Evolutionary conservation across 2,888 invertebrate species (phyloP), one percentile per base, ranked within the genome.

Genomic region (Tinea pellionella): DNA sequence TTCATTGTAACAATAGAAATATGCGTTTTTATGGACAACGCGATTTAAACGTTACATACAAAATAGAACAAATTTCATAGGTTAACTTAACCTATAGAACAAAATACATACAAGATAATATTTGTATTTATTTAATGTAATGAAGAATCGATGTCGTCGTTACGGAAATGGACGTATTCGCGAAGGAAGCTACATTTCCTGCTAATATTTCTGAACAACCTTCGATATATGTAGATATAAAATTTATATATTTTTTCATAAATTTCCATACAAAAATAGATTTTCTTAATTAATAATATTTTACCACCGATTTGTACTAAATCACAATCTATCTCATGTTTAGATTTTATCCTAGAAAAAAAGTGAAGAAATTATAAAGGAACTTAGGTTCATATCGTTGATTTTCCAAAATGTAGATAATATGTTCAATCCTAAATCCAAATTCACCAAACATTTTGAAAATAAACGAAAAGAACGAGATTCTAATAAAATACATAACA

Each of bases 201-300:
- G 37, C 9, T 47, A 47, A 47, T 47, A 15, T 47, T 15, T 47
- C 47, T 47, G 7, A 37, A 37, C 37, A 37, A 37, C 9, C 37
- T 37, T 37, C 9, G 2, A 37, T 37, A 37, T n/a, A n/a, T 6
- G 9, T 37, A 37, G 2, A 37, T 9, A 2, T 37, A 37, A 37
- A 6, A 37, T 2, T 37, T 78, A 73, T 70, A 73, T 73, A 72
- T 72, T 77, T 72, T 75, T 74, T n/a, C 72, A 68, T 69, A 69
- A 67, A 67, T 71, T 72, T 72, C 73, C 74, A 70, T 78, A 80
- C 71, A 84, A 84, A 81, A 82, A 84, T 81, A 82, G 73, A 74
- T 77, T 69, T 68, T 66, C 67, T 72, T 65, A 66, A 69, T 66
- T 70, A 76, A 77, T 74, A 78, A 71, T 73, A 67, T 37, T 37